These are phyloP conservation scores for Pantherophis alleghaniensis DNA, from an alignment of 2,797 vertebrate species.

Conservation along the genomic window DNA sequence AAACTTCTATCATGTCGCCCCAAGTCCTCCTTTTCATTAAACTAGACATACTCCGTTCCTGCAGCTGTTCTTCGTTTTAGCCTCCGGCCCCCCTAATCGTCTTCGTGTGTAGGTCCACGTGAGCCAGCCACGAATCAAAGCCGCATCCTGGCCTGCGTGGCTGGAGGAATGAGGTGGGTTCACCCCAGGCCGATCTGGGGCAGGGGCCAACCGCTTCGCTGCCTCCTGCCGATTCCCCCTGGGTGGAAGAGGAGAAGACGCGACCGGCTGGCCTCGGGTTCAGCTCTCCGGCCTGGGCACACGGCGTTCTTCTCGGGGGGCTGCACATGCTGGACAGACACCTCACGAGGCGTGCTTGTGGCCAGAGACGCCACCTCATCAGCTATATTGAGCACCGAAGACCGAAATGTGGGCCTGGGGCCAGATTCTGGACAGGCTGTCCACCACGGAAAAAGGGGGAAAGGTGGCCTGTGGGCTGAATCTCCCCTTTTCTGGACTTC, in stretches of 20 bases:
- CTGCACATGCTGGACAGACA: not conserved
- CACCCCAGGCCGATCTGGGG: not conserved
- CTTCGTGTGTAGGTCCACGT: not conserved
- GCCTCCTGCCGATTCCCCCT: not conserved
- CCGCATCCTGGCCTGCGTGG: not conserved
- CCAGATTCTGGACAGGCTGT: not conserved
- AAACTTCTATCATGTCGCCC: not conserved
- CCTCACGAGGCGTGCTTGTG: not conserved
- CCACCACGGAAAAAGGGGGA: not conserved
- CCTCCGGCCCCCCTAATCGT: rapidly evolving
- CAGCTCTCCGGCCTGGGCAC: not conserved
- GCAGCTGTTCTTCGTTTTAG: not conserved
- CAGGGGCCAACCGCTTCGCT: rapidly evolving
- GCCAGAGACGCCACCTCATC: constrained; percentile 7
- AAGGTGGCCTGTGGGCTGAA: not conserved
- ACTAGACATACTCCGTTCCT: not conserved
- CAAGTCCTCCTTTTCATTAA: too few species aligned
- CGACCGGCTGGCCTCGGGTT: not conserved
- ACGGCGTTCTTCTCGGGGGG: not conserved
- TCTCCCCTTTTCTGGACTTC: not conserved
- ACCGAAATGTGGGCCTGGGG: too few species aligned
- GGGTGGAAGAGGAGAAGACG: not conserved
- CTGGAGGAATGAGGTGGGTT: not conserved
- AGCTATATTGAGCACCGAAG: not conserved
- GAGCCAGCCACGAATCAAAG: not conserved